Base-by-base conservation (phyloP, 2,888 invertebrate genomes). In the Apocheima hispidaria region DNA sequence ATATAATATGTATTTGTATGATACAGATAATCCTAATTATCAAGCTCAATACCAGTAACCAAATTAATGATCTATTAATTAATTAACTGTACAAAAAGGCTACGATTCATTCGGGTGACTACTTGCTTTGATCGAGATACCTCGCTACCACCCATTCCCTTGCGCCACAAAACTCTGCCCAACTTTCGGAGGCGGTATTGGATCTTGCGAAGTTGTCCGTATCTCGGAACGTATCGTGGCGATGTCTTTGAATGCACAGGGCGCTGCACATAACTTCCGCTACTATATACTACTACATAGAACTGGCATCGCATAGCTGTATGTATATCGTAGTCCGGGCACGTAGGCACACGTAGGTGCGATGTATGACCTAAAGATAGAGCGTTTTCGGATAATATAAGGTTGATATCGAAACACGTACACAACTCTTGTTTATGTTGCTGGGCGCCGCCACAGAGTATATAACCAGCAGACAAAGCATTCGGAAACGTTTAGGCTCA, bases 171-270 rank as follows among this genome's bases (percentile, higher is more conserved):
- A 63, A 65, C 69, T 71, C 68, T 69, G 76, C 72, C 68, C 75
- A 65, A 65, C 68, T 70, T 70, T 66, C 54, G 63, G 68, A 60
- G 54, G 69, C 69, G 66, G 77, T 72, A 71, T 71, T 68, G 73
- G 72, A 65, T 75, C 68, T 72, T 68, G 63, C 52, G 63, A 75
- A 73, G 71, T 73, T 65, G 65, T 36, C 28, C 54, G 55, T 73
- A 73, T 73, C 72, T 54, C 44, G 49, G 56, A 44, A 66, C 68
- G 68, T 70, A 73, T 73, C 71, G 60, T 38, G 55, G 60, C 61
- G 69, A 68, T 67, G 70, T 69, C 70, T 71, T 67, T 68, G 71
- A 67, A 67, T 67, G 61, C 61, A 61, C 55, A 51, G 49, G 48
- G 33, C 30, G 48, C 60, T 26, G 50, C 44, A 54, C 44, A 56